These are phyloP conservation scores for Zeugodacus cucurbitae DNA, from an alignment of 1,140 invertebrate genomes.

Conservation along the genomic window DNA sequence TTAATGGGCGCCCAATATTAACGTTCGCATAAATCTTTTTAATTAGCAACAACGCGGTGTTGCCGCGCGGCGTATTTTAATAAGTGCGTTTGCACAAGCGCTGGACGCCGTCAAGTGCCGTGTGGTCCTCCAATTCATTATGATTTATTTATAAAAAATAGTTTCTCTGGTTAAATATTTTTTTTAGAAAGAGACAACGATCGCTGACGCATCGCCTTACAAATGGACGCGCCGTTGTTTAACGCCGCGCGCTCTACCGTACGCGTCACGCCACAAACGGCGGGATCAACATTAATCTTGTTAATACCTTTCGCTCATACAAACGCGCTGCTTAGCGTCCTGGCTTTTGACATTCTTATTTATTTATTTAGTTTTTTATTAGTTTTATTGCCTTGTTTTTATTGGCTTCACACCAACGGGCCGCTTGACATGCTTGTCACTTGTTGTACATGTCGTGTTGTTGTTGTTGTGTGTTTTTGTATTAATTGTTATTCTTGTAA, in stretches of 20 bases:
- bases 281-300: slow-evolving; percentile 7
- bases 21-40: slow-evolving; percentile 27
- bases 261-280: not conserved
- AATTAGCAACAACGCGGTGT: not conserved
- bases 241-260: not conserved
- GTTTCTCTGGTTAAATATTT: not conserved
- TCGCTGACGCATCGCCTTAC: not conserved
- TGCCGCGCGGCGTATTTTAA: not conserved
- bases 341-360: not conserved
- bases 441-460: not conserved
- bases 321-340: not conserved
- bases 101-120: not conserved
- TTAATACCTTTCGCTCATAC: not conserved
- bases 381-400: not conserved
- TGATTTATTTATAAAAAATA: not conserved
- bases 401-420: not conserved
- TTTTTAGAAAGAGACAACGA: not conserved
- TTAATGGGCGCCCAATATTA: not conserved
- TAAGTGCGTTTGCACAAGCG: not conserved
- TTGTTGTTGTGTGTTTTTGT: not conserved
- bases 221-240: not conserved
- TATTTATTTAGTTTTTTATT: slow-evolving; percentile 30
- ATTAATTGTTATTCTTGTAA: slow-evolving; percentile 24
- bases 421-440: slow-evolving; percentile 13
- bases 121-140: not conserved